Conservation (phyloP, 2,113 vertebrate species). For the Myotis davidii region DNA sequence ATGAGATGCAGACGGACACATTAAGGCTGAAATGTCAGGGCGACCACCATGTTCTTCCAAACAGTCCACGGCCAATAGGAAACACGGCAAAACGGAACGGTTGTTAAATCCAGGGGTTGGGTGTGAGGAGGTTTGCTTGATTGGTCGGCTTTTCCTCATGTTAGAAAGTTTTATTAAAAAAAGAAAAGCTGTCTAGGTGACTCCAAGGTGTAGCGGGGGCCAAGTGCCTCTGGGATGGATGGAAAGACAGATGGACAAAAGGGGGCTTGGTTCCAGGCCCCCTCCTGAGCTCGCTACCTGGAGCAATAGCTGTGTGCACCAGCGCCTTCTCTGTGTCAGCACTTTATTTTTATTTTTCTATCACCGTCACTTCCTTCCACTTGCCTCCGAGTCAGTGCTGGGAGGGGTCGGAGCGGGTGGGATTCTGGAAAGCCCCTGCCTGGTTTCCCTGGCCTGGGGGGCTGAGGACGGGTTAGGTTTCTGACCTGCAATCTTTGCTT, state of each 20-base stretch:
- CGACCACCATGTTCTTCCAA: not conserved
- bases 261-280: not conserved
- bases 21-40: not conserved
- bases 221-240: not conserved
- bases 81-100: rapidly evolving
- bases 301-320: rapidly evolving
- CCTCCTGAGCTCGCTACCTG: rapidly evolving
- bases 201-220: no score
- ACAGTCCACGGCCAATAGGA: rapidly evolving
- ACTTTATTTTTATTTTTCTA: not conserved
- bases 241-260: not conserved
- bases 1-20: not conserved
- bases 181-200: not conserved
- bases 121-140: not conserved
- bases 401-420: not conserved
- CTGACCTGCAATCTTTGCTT: not conserved
- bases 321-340: not conserved
- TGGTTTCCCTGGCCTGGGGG: not conserved
- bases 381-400: not conserved
- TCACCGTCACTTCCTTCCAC: not conserved
- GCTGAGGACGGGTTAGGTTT: not conserved
- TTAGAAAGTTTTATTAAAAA: not conserved
- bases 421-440: not conserved
- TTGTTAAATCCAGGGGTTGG: not conserved
- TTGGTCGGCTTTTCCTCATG: not conserved